A percentile compares a stretch with the other conserved stretches of the same genome.
phyloP scores from a whole-genome alignment of 2,888 invertebrate species.

The Eupelmus urozonus region DNA sequence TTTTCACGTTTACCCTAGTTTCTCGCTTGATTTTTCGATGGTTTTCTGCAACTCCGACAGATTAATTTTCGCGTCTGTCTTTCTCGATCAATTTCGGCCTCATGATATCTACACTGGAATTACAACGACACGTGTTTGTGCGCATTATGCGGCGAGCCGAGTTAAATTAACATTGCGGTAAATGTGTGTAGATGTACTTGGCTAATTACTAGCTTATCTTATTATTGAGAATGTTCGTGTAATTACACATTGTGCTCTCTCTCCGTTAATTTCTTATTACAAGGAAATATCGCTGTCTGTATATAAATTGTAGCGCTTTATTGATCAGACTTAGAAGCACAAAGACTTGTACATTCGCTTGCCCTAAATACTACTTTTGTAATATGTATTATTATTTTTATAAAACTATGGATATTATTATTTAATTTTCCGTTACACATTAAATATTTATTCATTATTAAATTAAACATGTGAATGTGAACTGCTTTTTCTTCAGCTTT shows the following conservation, averaged over 20 bases:
- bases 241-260: background rate
- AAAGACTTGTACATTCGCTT: background rate
- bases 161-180: background rate
- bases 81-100: background rate
- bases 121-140: background rate
- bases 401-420: too few relatives aligned
- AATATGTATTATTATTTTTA: slow-evolving; percentile 1
- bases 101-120: background rate
- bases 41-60: too few relatives aligned
- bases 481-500: too few relatives aligned
- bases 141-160: background rate
- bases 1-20: slow-evolving; percentile 20
- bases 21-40: too few relatives aligned
- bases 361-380: slow-evolving; percentile 4
- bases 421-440: background rate
- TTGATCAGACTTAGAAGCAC: slow-evolving; percentile 15
- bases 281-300: background rate
- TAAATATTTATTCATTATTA: background rate
- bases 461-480: background rate
- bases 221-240: slow-evolving; percentile 11
- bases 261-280: background rate
- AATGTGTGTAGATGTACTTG: background rate
- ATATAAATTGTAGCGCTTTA: slow-evolving; percentile 28
- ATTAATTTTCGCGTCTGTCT: background rate
- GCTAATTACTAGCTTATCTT: slow-evolving; percentile 18